Percentiles rank a stretch among this genome's conserved stretches.
phyloP scores from a whole-genome alignment of 1,140 invertebrate species.

The Drepana arcuata region DNA sequence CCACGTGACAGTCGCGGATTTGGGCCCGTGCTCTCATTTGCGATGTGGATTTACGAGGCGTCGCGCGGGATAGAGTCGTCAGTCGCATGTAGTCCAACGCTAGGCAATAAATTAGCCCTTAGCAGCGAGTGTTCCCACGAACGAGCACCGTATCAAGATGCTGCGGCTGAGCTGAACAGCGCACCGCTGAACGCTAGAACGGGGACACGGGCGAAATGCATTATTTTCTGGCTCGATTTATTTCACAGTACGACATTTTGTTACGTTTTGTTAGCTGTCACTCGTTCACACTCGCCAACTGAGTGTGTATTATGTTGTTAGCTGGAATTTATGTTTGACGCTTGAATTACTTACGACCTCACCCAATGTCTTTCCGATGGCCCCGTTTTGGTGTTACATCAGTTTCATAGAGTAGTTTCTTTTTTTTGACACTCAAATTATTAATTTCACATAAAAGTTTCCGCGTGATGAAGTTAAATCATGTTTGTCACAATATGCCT shows the following conservation, averaged over 20 bases:
- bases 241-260: conserved; percentile 32
- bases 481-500: no score
- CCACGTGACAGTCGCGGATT: conserved; percentile 11
- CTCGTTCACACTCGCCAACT: conserved; percentile 25
- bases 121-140: conserved; percentile 34
- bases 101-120: conserved; percentile 37
- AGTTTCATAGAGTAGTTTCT: no score
- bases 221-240: conserved; percentile 35
- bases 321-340: no score
- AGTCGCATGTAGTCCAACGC: conserved; percentile 34
- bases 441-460: no score
- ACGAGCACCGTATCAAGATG: conserved; percentile 32
- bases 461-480: no score
- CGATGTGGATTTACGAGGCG: conserved; percentile 27
- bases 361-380: no score
- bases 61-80: conserved; percentile 35
- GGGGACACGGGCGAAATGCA: conserved; percentile 30
- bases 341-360: no score
- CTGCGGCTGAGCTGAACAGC: conserved; percentile 16
- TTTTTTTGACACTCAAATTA: no score
- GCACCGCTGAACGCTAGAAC: conserved; percentile 17
- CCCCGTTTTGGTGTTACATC: no score
- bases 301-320: no score
- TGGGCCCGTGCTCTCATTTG: conserved; percentile 27
- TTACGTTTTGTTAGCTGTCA: conserved; percentile 39